Evolutionary conservation across 2,113 vertebrate species (phyloP).

Genomic region (Typhlomys cinereus): DNA sequence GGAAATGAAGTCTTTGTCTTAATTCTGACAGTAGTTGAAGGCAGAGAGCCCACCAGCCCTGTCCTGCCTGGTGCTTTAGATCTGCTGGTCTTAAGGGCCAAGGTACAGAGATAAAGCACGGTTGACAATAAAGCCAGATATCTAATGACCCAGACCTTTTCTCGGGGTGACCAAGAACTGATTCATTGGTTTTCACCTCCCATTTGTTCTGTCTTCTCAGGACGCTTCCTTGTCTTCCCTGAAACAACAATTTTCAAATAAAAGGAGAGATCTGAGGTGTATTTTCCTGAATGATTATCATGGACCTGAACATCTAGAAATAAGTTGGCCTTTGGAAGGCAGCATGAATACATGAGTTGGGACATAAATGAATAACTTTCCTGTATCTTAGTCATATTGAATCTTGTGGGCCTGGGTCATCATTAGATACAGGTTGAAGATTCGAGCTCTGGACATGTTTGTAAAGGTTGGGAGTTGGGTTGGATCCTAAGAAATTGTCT

Average conservation of each 20-base stretch:
- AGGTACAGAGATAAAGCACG: background rate
- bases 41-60: background rate
- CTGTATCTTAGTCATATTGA: background rate
- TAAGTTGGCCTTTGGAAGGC: background rate
- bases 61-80: background rate
- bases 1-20: background rate
- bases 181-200: background rate
- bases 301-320: background rate
- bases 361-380: background rate
- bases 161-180: background rate
- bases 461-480: too few relatives aligned
- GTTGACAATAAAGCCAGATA: background rate
- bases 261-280: background rate
- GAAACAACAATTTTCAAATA: background rate
- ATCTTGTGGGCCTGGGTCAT: background rate
- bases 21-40: fast-evolving
- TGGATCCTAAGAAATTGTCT: too few relatives aligned
- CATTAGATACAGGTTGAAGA: too few relatives aligned
- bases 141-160: background rate
- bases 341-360: background rate
- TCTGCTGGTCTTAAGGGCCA: too few relatives aligned
- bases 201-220: background rate
- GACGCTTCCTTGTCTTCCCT: background rate
- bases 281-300: background rate
- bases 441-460: too few relatives aligned